Conservation (phyloP, 2,797 vertebrate genomes). For the Columba guinea region DNA sequence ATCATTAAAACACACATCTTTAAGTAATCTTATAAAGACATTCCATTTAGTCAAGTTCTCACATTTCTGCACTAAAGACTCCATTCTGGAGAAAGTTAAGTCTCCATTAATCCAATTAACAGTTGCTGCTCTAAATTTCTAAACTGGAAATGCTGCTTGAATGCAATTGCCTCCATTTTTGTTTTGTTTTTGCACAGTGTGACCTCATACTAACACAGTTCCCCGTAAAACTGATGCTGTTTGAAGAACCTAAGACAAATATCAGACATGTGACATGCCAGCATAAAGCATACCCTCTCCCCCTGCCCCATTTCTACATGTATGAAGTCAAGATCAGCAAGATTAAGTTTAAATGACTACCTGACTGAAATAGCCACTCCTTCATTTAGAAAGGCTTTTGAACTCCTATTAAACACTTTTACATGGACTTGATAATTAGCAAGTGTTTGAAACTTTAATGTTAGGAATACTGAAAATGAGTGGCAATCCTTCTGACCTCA, state of each 20-base stretch:
- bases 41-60: background rate
- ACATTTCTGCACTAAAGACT: background rate
- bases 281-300: background rate
- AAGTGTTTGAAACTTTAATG: background rate
- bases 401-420: background rate
- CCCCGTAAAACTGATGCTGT: background rate
- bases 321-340: background rate
- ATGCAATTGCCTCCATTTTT: background rate
- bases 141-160: background rate
- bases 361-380: background rate
- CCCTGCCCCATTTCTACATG: background rate
- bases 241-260: background rate
- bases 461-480: background rate
- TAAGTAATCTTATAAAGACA: background rate
- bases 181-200: background rate
- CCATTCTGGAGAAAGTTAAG: background rate
- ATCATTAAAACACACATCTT: background rate
- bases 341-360: background rate
- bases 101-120: background rate
- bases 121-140: background rate
- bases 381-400: background rate
- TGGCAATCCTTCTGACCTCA: background rate
- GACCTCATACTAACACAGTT: background rate
- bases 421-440: background rate
- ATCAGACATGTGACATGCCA: background rate